These are phyloP conservation scores for Coracias cyanogaster DNA, from an alignment of 2,797 vertebrate genomes.

Conservation along the genomic window DNA sequence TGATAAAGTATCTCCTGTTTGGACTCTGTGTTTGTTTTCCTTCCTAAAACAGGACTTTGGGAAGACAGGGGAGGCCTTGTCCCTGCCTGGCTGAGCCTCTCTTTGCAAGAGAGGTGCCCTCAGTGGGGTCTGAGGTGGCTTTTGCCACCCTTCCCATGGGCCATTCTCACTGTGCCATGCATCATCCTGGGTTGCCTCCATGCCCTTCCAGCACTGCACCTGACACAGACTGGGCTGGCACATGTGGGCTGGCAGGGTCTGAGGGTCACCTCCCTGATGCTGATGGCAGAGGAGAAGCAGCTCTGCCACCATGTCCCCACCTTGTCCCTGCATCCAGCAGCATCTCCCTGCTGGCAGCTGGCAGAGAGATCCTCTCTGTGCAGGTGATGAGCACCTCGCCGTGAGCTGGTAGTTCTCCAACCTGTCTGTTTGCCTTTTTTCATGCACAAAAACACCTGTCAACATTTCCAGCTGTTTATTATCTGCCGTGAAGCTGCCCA, in stretches of 20 bases:
- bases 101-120: not conserved
- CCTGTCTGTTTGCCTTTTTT: rapidly evolving
- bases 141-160: not conserved
- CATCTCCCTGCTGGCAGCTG: not conserved
- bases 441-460: rapidly evolving
- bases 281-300: not conserved
- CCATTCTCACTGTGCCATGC: rapidly evolving
- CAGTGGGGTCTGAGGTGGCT: rapidly evolving
- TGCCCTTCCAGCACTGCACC: not conserved
- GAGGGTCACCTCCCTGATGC: not conserved
- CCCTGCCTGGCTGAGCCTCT: not conserved
- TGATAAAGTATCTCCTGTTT: not conserved
- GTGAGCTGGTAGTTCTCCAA: not conserved
- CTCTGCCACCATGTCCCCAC: not conserved
- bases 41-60: not conserved
- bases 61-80: not conserved
- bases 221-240: not conserved
- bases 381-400: not conserved
- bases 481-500: not conserved
- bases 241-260: rapidly evolving
- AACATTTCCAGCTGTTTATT: not conserved
- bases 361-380: rapidly evolving
- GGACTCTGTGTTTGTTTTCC: not conserved
- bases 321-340: not conserved
- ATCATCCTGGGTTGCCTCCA: not conserved